These are phyloP conservation scores for Phrynosoma platyrhinos DNA, from an alignment of 2,113 vertebrate genomes.

Conservation along the genomic window DNA sequence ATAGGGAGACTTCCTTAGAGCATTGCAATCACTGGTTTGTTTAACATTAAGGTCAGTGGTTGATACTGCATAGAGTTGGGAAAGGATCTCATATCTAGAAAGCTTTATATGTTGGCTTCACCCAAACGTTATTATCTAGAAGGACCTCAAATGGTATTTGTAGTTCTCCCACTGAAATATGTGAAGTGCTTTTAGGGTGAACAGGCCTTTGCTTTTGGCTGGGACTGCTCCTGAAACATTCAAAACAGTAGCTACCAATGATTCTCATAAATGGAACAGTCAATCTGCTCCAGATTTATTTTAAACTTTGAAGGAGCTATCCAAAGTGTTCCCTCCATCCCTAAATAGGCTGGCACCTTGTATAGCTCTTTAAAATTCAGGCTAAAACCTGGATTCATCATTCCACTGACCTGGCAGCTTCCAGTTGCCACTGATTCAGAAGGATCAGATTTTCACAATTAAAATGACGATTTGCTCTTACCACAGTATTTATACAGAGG, in stretches of 20 bases:
- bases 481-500: conserved; percentile 90
- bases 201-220: background rate
- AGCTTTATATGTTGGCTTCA: background rate
- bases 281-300: too few relatives aligned
- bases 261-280: too few relatives aligned
- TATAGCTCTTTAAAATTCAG: too few relatives aligned
- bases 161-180: background rate
- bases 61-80: too few relatives aligned
- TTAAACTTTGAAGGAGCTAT: too few relatives aligned
- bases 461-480: conserved; percentile 71
- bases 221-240: background rate
- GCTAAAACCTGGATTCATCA: too few relatives aligned
- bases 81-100: background rate
- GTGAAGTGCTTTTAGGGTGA: background rate
- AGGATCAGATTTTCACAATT: background rate
- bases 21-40: background rate
- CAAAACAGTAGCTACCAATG: background rate
- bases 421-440: background rate
- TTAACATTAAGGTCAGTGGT: background rate
- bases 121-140: background rate
- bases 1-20: background rate
- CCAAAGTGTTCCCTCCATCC: too few relatives aligned
- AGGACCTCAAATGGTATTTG: background rate
- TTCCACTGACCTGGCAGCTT: too few relatives aligned
- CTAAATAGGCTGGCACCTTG: too few relatives aligned